These are phyloP conservation scores for Drosophila kuntzei DNA, from an alignment of 2,888 invertebrate species.

Conservation along the genomic window DNA sequence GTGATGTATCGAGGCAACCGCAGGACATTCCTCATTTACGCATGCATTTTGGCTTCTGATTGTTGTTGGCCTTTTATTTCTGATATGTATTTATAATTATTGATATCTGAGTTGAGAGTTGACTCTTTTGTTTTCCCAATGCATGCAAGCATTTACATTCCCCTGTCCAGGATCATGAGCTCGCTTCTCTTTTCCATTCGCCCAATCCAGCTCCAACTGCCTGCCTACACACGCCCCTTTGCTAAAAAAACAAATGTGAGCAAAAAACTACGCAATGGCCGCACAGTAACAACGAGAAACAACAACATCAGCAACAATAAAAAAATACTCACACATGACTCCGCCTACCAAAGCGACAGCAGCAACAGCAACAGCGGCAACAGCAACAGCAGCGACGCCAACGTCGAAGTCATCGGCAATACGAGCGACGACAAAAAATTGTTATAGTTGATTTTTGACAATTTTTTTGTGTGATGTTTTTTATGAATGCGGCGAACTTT, in stretches of 20 bases:
- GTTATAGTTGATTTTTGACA: slow-evolving; percentile 77
- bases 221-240: slow-evolving; percentile 76
- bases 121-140: slow-evolving; percentile 9
- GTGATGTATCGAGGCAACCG: slow-evolving; percentile 66
- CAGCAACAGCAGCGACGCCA: slow-evolving; percentile 10
- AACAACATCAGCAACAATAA: slow-evolving; percentile 37
- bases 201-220: slow-evolving; percentile 58
- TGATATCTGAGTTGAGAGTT: slow-evolving; percentile 34
- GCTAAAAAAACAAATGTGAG: slow-evolving; percentile 74
- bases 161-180: not conserved
- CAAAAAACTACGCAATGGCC: slow-evolving; percentile 77
- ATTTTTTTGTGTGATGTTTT: slow-evolving; percentile 56
- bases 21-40: slow-evolving; percentile 59
- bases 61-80: not conserved
- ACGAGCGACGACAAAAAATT: slow-evolving; percentile 50
- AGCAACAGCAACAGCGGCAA: slow-evolving; percentile 14
- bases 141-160: too few species aligned
- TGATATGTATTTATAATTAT: slow-evolving; percentile 54
- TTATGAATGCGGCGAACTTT: slow-evolving; percentile 59
- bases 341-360: slow-evolving; percentile 63
- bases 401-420: slow-evolving; percentile 40
- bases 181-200: slow-evolving; percentile 24
- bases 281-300: slow-evolving; percentile 53
- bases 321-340: slow-evolving; percentile 70
- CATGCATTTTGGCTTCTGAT: slow-evolving; percentile 31